Percentiles rank a stretch among this genome's conserved stretches.
These are phyloP conservation scores for Penaeus indicus DNA, from an alignment of 1,140 invertebrate species.

Conservation along the genomic window DNA sequence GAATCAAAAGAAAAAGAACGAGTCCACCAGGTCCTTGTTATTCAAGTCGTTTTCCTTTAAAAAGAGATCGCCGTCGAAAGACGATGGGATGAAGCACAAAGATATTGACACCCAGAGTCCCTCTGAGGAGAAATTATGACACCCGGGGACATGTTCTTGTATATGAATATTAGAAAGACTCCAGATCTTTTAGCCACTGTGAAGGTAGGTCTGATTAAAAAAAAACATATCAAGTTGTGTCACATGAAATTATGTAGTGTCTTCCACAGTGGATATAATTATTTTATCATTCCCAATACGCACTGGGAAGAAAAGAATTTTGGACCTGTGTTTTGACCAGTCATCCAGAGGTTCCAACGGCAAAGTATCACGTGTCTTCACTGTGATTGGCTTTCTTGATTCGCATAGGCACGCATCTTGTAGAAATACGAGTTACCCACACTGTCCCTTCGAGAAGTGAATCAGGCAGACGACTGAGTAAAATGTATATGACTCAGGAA, in stretches of 20 bases:
- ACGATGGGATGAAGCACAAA: constrained; percentile 43
- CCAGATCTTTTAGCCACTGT: constrained; percentile 21
- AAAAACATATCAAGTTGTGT: constrained; percentile 18
- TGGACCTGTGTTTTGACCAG: background rate
- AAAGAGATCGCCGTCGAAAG: constrained; percentile 50
- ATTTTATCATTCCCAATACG: background rate
- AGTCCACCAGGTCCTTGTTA: constrained; percentile 45
- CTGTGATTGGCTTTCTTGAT: too few species aligned
- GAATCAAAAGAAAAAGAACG: constrained; percentile 44
- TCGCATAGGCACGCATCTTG: too few species aligned
- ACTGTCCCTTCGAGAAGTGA: too few species aligned
- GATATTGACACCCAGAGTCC: constrained; percentile 35
- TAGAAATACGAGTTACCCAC: too few species aligned
- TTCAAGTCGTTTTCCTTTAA: constrained; percentile 60
- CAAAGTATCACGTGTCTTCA: too few species aligned
- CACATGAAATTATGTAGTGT: constrained; percentile 16
- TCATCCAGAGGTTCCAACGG: too few species aligned
- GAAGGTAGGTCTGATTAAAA: constrained; percentile 3
- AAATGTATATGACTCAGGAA: too few species aligned
- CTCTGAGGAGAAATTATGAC: constrained; percentile 51
- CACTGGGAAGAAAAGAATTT: constrained; percentile 4
- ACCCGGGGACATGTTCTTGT: constrained; percentile 46
- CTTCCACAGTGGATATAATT: constrained; percentile 43
- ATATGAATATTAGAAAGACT: constrained; percentile 31
- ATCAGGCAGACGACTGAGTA: too few species aligned